Conservation (phyloP, 2,797 vertebrate species). For the Lates japonicus region DNA sequence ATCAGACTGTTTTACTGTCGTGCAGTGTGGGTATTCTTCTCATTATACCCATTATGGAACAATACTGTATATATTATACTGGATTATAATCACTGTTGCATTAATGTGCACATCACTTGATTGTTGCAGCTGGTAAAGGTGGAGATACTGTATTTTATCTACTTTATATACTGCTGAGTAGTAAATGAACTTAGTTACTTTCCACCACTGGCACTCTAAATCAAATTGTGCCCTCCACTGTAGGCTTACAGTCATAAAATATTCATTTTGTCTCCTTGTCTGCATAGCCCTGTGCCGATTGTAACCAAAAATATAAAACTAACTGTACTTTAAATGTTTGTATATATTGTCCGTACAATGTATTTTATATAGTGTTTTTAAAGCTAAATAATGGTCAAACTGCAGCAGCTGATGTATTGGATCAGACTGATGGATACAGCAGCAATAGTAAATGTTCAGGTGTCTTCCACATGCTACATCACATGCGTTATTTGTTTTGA, state of each 20-base stretch:
- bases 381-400: neutral
- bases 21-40: neutral
- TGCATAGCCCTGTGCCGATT: neutral
- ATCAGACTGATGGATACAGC: conserved; percentile 35
- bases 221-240: neutral
- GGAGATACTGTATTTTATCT: neutral
- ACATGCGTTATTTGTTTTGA: conserved; percentile 32
- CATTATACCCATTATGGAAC: neutral
- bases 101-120: neutral
- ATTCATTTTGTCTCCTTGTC: neutral
- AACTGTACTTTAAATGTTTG: neutral
- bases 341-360: neutral
- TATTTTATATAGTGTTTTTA: neutral
- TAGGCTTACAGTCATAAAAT: neutral
- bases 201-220: neutral
- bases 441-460: conserved; percentile 44
- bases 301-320: too few species aligned
- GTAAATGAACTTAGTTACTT: conserved; percentile 9
- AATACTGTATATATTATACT: neutral
- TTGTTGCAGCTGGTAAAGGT: neutral
- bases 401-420: neutral
- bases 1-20: neutral
- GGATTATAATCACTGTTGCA: neutral
- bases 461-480: conserved; percentile 65
- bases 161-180: neutral